A percentile compares a stretch with the other conserved stretches of the same genome.
phyloP scores from a whole-genome alignment of 1,140 invertebrate species.

The Caerostris darwini region DNA sequence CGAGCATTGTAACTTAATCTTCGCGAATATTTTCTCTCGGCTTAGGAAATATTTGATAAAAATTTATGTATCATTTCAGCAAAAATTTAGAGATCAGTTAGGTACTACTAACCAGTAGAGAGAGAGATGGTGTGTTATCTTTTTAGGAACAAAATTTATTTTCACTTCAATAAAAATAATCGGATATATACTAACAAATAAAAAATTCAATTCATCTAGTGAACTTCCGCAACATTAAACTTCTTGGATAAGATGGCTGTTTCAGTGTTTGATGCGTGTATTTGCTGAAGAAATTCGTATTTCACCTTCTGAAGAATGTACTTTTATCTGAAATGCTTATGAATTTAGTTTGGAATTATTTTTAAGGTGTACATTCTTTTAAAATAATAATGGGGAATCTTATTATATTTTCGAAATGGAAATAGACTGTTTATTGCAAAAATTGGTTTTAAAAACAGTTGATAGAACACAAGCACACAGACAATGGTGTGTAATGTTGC shows the following conservation, averaged over 20 bases:
- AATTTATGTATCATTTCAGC: conserved; percentile 24
- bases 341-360: too few relatives aligned
- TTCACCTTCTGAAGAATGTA: background rate
- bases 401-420: too few relatives aligned
- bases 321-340: too few relatives aligned
- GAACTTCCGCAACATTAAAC: background rate
- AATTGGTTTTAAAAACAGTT: too few relatives aligned
- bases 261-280: background rate
- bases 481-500: too few relatives aligned
- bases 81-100: conserved; percentile 8
- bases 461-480: too few relatives aligned
- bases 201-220: background rate
- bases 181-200: background rate
- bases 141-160: conserved; percentile 2
- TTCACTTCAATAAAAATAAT: background rate
- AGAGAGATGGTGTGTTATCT: conserved; percentile 7
- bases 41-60: background rate
- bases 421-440: too few relatives aligned
- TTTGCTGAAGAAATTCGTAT: too few relatives aligned
- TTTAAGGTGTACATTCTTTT: too few relatives aligned
- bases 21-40: conserved; percentile 7
- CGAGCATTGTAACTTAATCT: conserved; percentile 42
- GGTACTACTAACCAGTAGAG: conserved; percentile 14
- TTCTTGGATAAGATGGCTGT: background rate
- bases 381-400: too few relatives aligned